phyloP scores from a whole-genome alignment of 1,140 invertebrate species.

The Proales similis region DNA sequence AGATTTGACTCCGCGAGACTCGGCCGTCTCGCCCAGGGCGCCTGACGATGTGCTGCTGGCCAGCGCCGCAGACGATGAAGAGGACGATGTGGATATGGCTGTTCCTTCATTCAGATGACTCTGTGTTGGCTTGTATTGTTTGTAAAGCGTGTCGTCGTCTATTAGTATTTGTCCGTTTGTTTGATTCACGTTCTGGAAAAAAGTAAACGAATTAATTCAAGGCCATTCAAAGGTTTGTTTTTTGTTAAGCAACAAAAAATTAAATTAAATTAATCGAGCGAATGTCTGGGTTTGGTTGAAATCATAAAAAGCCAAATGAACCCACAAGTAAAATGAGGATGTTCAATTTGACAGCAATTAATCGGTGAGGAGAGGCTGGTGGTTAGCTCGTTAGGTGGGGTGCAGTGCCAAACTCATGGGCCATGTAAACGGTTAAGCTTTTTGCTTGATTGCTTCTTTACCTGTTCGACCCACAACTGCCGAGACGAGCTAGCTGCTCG shows the following conservation, averaged over 20 bases:
- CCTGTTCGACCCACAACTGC: too few relatives aligned
- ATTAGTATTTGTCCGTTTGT: conserved; percentile 9
- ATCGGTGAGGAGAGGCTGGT: too few relatives aligned
- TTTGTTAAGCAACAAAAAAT: conserved; percentile 14
- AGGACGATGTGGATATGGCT: neutral
- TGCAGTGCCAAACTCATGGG: too few relatives aligned
- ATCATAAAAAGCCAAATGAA: neutral
- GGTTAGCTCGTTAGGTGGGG: too few relatives aligned
- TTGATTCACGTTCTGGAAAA: conserved; percentile 7
- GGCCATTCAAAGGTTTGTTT: neutral
- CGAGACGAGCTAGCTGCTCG: neutral
- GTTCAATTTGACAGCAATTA: too few relatives aligned
- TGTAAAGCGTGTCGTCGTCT: conserved; percentile 28
- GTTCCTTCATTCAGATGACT: neutral
- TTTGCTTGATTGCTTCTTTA: too few relatives aligned
- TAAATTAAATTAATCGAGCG: too few relatives aligned
- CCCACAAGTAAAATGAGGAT: neutral
- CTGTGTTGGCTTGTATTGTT: conserved; percentile 8
- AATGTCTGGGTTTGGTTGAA: neutral
- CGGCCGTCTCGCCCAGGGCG: neutral
- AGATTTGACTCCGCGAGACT: neutral
- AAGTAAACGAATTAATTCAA: neutral
- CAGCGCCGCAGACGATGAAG: neutral
- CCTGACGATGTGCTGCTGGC: neutral
- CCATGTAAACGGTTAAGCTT: too few relatives aligned